phyloP scores from a whole-genome alignment of 2,888 invertebrate genomes.

The Agriopis aurantiaria region DNA sequence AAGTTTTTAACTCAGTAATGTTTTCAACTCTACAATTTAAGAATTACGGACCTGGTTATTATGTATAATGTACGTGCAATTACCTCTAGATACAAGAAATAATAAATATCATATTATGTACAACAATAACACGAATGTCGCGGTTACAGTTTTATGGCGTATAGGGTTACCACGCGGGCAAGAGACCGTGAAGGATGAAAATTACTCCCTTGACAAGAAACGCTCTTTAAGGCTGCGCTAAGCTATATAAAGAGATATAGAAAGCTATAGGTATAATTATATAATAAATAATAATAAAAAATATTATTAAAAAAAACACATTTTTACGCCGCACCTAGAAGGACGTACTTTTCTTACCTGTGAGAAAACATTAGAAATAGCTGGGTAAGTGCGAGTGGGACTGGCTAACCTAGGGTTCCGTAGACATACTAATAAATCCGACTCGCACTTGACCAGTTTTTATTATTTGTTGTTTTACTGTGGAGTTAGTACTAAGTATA shows the following conservation, averaged over 20 bases:
- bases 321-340: too few relatives aligned
- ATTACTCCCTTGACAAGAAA: not conserved
- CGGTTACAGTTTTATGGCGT: constrained; percentile 12
- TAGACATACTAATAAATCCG: too few relatives aligned
- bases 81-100: constrained; percentile 8
- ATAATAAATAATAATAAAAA: too few relatives aligned
- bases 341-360: too few relatives aligned
- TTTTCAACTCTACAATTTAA: constrained; percentile 21
- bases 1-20: not conserved
- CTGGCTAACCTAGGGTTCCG: too few relatives aligned
- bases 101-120: constrained; percentile 21
- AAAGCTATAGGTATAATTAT: too few relatives aligned
- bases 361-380: not conserved
- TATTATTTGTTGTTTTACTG: too few relatives aligned
- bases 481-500: too few relatives aligned
- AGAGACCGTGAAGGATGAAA: not conserved
- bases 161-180: not conserved
- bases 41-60: constrained; percentile 27
- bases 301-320: too few relatives aligned
- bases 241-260: too few relatives aligned
- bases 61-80: constrained; percentile 17
- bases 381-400: not conserved
- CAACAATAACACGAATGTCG: constrained; percentile 17
- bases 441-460: too few relatives aligned
- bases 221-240: not conserved